A percentile compares a stretch with the other conserved stretches of the same genome.
Conservation (phyloP, 2,797 vertebrate species). For the Betta splendens region DNA sequence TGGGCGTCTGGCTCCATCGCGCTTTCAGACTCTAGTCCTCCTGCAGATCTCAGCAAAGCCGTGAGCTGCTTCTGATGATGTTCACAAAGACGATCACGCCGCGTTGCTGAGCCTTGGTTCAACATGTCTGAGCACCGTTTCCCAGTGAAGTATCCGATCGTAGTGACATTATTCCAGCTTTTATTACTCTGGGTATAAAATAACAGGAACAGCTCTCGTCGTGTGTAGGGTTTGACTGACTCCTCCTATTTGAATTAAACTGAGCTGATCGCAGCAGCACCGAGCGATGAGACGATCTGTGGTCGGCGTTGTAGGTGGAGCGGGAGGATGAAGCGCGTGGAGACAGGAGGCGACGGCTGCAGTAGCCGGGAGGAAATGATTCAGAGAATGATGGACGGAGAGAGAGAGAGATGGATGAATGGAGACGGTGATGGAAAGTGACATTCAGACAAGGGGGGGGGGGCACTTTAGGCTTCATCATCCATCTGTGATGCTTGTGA, state of each 20-base stretch:
- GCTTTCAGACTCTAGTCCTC: not conserved
- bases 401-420: constrained; percentile 58
- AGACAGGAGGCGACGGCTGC: constrained; percentile 9
- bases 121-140: constrained; percentile 21
- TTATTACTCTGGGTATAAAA: no score
- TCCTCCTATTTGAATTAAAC: no score
- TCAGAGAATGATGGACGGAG: constrained; percentile 55
- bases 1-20: constrained; percentile 17
- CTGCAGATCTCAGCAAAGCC: constrained; percentile 5
- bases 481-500: constrained; percentile 37
- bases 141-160: constrained; percentile 13
- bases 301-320: constrained; percentile 12
- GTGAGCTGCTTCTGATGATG: constrained; percentile 38
- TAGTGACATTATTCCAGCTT: no score
- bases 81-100: constrained; percentile 14
- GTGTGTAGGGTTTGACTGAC: no score
- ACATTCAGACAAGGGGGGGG: constrained; percentile 56
- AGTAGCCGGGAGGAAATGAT: constrained; percentile 43
- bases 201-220: no score
- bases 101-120: constrained; percentile 45
- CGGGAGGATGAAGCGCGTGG: constrained; percentile 2
- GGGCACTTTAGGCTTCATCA: constrained; percentile 37
- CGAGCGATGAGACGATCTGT: no score
- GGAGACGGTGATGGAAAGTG: constrained; percentile 59
- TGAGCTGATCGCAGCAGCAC: no score